A percentile compares a stretch with the other conserved stretches of the same genome.
Conservation (phyloP, 2,888 invertebrate species). For the Drosophila sordidapex region DNA sequence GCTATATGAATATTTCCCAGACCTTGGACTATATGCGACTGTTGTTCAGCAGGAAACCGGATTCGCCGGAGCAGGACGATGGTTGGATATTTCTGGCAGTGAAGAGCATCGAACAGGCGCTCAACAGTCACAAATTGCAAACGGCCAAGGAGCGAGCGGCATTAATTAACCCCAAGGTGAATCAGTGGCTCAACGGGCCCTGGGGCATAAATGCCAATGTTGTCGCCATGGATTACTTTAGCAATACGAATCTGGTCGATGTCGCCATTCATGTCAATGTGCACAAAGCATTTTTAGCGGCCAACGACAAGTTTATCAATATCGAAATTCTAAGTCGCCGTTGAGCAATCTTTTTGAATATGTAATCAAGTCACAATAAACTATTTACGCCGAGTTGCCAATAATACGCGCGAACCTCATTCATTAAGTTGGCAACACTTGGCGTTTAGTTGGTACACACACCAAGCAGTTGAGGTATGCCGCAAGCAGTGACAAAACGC, state of each 20-base stretch:
- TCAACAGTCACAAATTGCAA: conserved; percentile 76
- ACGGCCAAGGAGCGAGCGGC: conserved; percentile 82
- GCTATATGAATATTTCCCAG: conserved; percentile 80
- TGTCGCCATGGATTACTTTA: conserved; percentile 90
- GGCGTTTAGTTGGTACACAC: conserved; percentile 2
- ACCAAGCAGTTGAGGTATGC: conserved; percentile 12
- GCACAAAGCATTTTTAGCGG: conserved; percentile 80
- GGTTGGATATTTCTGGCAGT: conserved; percentile 83
- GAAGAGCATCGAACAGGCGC: conserved; percentile 80
- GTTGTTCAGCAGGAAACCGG: conserved; percentile 80
- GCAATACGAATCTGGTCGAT: conserved; percentile 90
- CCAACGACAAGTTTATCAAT: conserved; percentile 76
- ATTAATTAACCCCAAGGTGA: conserved; percentile 88
- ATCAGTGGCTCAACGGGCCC: conserved; percentile 88
- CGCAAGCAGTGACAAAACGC: conserved; percentile 3
- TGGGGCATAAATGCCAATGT: conserved; percentile 90
- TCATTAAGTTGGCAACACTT: conserved; percentile 24
- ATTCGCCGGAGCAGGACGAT: conserved; percentile 78
- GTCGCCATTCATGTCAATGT: conserved; percentile 87
- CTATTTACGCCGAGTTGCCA: not conserved
- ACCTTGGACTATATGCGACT: conserved; percentile 82
- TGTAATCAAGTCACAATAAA: not conserved
- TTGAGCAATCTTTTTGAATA: not conserved
- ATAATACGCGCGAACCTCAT: not conserved
- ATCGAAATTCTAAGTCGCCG: conserved; percentile 69